Conservation (phyloP, 2,888 invertebrate species). For the Allophyes oxyacanthae region DNA sequence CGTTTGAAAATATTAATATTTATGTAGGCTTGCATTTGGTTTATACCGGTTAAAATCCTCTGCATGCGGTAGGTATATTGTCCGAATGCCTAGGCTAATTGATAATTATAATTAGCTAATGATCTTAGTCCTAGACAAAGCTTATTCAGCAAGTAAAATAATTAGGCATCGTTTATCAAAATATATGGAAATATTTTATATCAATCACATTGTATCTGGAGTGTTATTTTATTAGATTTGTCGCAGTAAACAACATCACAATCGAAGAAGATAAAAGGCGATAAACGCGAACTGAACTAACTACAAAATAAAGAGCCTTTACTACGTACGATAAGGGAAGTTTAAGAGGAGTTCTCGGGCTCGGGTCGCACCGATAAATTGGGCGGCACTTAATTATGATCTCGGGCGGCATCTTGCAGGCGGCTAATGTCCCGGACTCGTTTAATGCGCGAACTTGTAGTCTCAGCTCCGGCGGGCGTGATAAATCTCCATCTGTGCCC, state of each 20-base stretch:
- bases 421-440: slow-evolving; percentile 88
- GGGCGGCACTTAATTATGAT: slow-evolving; percentile 90
- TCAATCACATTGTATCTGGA: slow-evolving; percentile 2
- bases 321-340: slow-evolving; percentile 87
- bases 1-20: no score
- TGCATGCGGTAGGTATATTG: no score
- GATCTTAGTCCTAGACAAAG: neutral
- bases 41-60: no score
- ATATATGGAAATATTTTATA: neutral
- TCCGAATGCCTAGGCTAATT: slow-evolving; percentile 21
- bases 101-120: slow-evolving; percentile 3
- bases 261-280: slow-evolving; percentile 77
- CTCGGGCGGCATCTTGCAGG: slow-evolving; percentile 89
- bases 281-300: slow-evolving; percentile 82
- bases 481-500: slow-evolving; percentile 87
- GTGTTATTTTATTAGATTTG: slow-evolving; percentile 9
- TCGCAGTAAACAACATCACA: slow-evolving; percentile 57
- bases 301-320: slow-evolving; percentile 88
- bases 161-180: neutral
- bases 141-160: neutral
- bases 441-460: slow-evolving; percentile 89
- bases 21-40: no score
- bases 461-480: slow-evolving; percentile 85
- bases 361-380: slow-evolving; percentile 89
- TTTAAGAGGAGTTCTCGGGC: slow-evolving; percentile 86